Conservation (phyloP, 2,888 invertebrate species). For the Microdon myrmicae region DNA sequence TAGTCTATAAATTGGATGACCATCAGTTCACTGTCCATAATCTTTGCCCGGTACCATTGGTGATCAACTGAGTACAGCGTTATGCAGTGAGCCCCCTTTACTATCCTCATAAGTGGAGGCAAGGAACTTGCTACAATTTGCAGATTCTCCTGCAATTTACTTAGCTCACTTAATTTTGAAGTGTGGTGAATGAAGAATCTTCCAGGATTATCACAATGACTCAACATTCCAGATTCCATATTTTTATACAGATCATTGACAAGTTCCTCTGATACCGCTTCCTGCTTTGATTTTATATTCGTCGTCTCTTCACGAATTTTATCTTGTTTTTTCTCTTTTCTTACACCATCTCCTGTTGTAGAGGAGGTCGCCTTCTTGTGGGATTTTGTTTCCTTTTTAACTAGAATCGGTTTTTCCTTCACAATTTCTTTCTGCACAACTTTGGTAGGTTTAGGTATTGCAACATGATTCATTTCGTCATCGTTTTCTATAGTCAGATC, state of each 20-base stretch:
- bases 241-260: slow-evolving; percentile 59
- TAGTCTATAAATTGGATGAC: slow-evolving; percentile 82
- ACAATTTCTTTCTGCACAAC: slow-evolving; percentile 49
- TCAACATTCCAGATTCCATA: slow-evolving; percentile 70
- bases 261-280: slow-evolving; percentile 28
- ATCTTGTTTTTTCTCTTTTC: slow-evolving; percentile 49
- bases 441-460: slow-evolving; percentile 17
- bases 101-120: slow-evolving; percentile 69
- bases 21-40: slow-evolving; percentile 82
- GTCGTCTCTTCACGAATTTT: background rate
- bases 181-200: slow-evolving; percentile 79
- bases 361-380: slow-evolving; percentile 28
- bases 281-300: background rate
- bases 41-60: slow-evolving; percentile 90
- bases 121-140: slow-evolving; percentile 71
- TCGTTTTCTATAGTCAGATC: slow-evolving; percentile 63
- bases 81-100: slow-evolving; percentile 72
- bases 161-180: slow-evolving; percentile 70
- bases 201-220: slow-evolving; percentile 80
- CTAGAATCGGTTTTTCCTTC: slow-evolving; percentile 17
- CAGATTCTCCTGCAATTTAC: slow-evolving; percentile 73
- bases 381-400: slow-evolving; percentile 14
- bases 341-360: slow-evolving; percentile 38
- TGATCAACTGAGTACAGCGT: slow-evolving; percentile 86
- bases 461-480: slow-evolving; percentile 49